Percentiles rank a stretch among this genome's conserved stretches.
Evolutionary conservation across 2,888 invertebrate species (phyloP).

Genomic region (Odontothrips loti): DNA sequence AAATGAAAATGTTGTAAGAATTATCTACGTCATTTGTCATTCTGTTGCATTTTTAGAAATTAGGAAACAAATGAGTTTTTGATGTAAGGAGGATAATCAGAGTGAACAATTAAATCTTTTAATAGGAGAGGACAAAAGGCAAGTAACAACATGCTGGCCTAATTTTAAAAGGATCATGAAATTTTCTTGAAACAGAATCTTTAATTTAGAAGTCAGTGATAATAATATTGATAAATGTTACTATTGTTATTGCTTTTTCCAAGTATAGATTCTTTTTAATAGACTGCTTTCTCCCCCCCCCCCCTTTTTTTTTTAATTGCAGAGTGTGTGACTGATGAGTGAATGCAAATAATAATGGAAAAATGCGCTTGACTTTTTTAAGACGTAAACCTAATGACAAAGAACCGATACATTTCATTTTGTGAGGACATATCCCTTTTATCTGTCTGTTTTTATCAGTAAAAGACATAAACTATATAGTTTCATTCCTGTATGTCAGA

Average conservation of each 20-base stretch:
- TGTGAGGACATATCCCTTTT: neutral
- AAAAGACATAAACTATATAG: neutral
- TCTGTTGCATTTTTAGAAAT: neutral
- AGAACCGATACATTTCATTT: neutral
- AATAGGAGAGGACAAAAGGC: neutral
- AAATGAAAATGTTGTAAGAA: neutral
- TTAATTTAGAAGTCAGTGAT: conserved; percentile 10
- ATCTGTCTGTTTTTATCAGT: neutral
- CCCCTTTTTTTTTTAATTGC: neutral
- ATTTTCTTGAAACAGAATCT: neutral
- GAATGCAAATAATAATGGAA: neutral
- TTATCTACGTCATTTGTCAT: neutral
- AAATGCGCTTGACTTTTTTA: neutral
- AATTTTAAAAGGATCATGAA: neutral
- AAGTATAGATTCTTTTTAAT: neutral
- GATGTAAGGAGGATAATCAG: neutral
- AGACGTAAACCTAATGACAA: neutral
- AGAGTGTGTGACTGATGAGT: neutral
- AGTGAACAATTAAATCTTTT: neutral
- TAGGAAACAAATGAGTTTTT: neutral
- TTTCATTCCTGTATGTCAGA: neutral
- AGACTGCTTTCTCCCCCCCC: too few species aligned
- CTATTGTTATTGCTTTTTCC: neutral
- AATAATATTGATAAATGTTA: conserved; percentile 10
- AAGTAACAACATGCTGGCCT: neutral